phyloP scores from a whole-genome alignment of 1,140 invertebrate genomes.

The Bombus waltoni region DNA sequence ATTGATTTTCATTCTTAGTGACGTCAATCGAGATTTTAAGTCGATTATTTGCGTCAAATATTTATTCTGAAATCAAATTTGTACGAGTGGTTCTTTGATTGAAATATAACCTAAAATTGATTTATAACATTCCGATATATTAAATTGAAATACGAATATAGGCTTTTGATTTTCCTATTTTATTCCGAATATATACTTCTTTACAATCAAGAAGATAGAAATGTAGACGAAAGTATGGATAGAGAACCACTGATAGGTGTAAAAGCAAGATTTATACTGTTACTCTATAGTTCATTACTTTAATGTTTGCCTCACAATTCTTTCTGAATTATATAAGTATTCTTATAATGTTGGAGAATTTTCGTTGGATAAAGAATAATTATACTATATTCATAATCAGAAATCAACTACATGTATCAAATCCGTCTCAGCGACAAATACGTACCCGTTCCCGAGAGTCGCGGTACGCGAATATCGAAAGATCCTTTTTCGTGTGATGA shows the following conservation, averaged over 20 bases:
- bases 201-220: neutral
- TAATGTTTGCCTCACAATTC: neutral
- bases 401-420: neutral
- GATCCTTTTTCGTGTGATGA: slow-evolving; percentile 63
- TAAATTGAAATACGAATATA: neutral
- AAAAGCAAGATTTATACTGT: no score
- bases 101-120: neutral
- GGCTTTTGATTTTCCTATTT: neutral
- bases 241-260: neutral
- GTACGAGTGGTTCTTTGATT: no score
- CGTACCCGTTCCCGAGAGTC: slow-evolving; percentile 61
- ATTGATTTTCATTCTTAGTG: neutral
- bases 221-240: neutral
- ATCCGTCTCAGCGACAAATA: slow-evolving; percentile 28
- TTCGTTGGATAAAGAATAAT: neutral
- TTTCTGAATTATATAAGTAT: neutral
- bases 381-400: neutral
- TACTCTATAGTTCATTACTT: neutral
- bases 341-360: neutral
- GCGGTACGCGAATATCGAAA: slow-evolving; percentile 53
- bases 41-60: neutral
- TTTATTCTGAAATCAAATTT: no score
- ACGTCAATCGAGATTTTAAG: neutral
- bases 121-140: neutral
- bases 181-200: neutral